These are phyloP conservation scores for Pristionchus entomophagus DNA, from an alignment of 2,888 invertebrate genomes.

Conservation along the genomic window DNA sequence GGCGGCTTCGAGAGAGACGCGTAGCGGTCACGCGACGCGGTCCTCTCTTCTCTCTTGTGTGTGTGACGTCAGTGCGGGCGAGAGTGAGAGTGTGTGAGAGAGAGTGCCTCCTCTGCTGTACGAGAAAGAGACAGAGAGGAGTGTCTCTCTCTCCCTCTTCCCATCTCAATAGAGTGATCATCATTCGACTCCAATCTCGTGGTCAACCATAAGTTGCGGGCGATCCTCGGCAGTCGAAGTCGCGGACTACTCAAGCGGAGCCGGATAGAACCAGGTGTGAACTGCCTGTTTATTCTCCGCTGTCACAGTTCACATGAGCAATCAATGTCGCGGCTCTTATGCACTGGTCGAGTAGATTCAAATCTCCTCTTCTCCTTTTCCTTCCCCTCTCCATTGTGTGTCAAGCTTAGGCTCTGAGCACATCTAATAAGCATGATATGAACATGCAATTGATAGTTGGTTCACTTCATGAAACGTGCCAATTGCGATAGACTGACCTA, in stretches of 20 bases:
- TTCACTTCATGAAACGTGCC: too few relatives aligned
- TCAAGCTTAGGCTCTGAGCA: conserved; percentile 2
- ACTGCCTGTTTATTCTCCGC: background rate
- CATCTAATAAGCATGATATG: too few relatives aligned
- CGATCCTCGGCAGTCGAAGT: background rate
- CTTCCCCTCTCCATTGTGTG: background rate
- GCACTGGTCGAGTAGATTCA: too few relatives aligned
- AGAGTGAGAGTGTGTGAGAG: conserved; percentile 43
- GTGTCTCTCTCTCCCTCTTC: conserved; percentile 1
- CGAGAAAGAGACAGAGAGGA: conserved; percentile 41
- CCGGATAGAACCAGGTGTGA: background rate
- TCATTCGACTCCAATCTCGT: background rate
- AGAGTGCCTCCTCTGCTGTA: conserved; percentile 41
- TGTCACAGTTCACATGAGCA: too few relatives aligned
- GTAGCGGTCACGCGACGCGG: conserved; percentile 48
- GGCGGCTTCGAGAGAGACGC: background rate
- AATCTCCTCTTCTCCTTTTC: conserved; percentile 10
- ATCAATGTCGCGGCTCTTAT: too few relatives aligned
- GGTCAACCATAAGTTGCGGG: background rate
- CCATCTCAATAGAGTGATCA: background rate
- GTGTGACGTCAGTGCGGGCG: conserved; percentile 17
- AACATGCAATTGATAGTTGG: too few relatives aligned
- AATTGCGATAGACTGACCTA: too few relatives aligned
- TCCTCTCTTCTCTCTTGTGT: background rate
- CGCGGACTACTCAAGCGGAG: conserved; percentile 1